Conservation (phyloP, 2,797 vertebrate species). For the Sphenodon punctatus region DNA sequence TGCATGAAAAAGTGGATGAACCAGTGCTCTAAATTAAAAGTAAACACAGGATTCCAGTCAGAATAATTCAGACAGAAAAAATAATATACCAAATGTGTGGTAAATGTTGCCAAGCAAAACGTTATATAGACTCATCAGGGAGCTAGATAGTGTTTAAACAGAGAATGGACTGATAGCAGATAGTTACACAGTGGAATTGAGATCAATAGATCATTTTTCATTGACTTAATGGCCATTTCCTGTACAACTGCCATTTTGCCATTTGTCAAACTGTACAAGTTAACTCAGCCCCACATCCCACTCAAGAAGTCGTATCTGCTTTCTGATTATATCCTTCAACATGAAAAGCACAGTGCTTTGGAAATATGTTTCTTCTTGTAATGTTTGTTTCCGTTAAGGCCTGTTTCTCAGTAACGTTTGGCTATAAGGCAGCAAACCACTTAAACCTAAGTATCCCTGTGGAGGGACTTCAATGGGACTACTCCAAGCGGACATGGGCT, state of each 20-base stretch:
- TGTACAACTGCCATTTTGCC: conserved; percentile 6
- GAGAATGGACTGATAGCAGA: neutral
- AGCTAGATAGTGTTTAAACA: neutral
- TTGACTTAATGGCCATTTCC: neutral
- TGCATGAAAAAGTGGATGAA: no score
- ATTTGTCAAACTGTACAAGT: neutral
- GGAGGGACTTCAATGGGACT: no score
- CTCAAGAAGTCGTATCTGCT: neutral
- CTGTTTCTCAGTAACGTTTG: conserved; percentile 15
- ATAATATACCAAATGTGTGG: neutral
- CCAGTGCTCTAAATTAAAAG: no score
- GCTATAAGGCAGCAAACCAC: no score
- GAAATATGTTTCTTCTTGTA: neutral
- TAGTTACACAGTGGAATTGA: neutral
- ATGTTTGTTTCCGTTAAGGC: neutral
- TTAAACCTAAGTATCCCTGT: no score
- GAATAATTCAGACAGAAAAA: neutral
- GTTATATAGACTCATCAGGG: neutral
- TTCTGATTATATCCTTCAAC: neutral
- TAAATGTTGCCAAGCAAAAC: neutral
- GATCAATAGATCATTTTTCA: neutral
- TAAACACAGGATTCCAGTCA: conserved; percentile 1
- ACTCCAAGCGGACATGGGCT: no score
- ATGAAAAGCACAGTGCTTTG: neutral
- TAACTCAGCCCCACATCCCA: neutral